These are phyloP conservation scores for Stomorhina lunata DNA, from an alignment of 2,888 invertebrate genomes.

Conservation along the genomic window DNA sequence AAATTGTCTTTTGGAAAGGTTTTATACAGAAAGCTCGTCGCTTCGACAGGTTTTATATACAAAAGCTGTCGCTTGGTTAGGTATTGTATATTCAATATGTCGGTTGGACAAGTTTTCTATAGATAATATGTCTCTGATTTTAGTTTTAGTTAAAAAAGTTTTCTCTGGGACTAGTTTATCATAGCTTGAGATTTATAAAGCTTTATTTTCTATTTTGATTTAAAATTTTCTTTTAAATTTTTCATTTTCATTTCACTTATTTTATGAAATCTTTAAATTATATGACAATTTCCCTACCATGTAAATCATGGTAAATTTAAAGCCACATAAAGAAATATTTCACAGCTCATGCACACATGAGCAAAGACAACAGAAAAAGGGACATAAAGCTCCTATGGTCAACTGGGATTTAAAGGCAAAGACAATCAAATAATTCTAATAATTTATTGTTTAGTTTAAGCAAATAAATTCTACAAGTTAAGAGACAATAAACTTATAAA, in stretches of 20 bases:
- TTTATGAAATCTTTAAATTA: background rate
- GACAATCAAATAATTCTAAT: constrained; percentile 61
- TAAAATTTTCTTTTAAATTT: background rate
- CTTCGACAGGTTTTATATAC: too few relatives aligned
- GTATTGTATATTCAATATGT: too few relatives aligned
- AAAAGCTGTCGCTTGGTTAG: too few relatives aligned
- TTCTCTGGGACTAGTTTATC: too few relatives aligned
- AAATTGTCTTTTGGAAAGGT: too few relatives aligned
- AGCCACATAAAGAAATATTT: constrained; percentile 13
- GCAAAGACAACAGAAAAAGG: background rate
- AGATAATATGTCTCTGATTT: too few relatives aligned
- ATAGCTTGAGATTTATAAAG: too few relatives aligned
- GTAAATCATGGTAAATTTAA: constrained; percentile 17
- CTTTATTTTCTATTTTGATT: too few relatives aligned
- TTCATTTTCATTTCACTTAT: background rate
- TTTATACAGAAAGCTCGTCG: too few relatives aligned
- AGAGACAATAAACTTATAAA: constrained; percentile 7
- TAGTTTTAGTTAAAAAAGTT: too few relatives aligned
- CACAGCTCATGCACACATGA: constrained; percentile 13
- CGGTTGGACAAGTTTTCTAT: too few relatives aligned
- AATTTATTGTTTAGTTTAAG: constrained; percentile 53
- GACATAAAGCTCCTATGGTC: constrained; percentile 38
- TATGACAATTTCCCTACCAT: background rate
- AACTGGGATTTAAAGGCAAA: constrained; percentile 51
- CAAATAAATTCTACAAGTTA: constrained; percentile 54